Evolutionary conservation across 1,140 invertebrate genomes (phyloP).

Genomic region (Gonatopus flavifemur): DNA sequence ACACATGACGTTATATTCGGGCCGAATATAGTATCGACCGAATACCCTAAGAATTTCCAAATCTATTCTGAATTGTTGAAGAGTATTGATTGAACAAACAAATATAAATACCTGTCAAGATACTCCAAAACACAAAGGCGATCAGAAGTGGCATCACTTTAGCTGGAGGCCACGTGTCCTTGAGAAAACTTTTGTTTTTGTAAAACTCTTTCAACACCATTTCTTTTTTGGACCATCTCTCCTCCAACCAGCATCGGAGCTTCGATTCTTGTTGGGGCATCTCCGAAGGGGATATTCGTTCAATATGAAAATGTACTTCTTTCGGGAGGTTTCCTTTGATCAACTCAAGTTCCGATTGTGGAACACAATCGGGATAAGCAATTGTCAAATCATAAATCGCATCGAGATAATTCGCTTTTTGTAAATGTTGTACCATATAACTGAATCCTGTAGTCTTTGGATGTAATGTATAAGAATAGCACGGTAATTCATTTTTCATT

Average conservation of each 20-base stretch:
- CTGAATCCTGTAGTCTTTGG: slow-evolving; percentile 85
- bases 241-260: slow-evolving; percentile 68
- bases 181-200: slow-evolving; percentile 54
- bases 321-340: slow-evolving; percentile 68
- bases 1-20: no score
- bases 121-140: slow-evolving; percentile 62
- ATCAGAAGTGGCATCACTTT: slow-evolving; percentile 53
- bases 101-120: slow-evolving; percentile 48
- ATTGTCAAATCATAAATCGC: slow-evolving; percentile 81
- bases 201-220: slow-evolving; percentile 63
- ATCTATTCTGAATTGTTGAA: no score
- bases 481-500: slow-evolving; percentile 65
- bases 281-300: slow-evolving; percentile 64
- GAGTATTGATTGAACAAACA: no score
- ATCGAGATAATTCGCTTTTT: slow-evolving; percentile 65
- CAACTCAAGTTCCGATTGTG: slow-evolving; percentile 71
- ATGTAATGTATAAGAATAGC: slow-evolving; percentile 77
- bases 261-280: slow-evolving; percentile 63
- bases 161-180: slow-evolving; percentile 38
- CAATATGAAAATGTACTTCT: slow-evolving; percentile 75
- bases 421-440: slow-evolving; percentile 69
- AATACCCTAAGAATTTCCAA: no score
- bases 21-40: no score
- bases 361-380: slow-evolving; percentile 70
- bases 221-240: slow-evolving; percentile 76